Evolutionary conservation across 2,888 invertebrate species (phyloP).

Genomic region (Peribatodes rhomboidaria): DNA sequence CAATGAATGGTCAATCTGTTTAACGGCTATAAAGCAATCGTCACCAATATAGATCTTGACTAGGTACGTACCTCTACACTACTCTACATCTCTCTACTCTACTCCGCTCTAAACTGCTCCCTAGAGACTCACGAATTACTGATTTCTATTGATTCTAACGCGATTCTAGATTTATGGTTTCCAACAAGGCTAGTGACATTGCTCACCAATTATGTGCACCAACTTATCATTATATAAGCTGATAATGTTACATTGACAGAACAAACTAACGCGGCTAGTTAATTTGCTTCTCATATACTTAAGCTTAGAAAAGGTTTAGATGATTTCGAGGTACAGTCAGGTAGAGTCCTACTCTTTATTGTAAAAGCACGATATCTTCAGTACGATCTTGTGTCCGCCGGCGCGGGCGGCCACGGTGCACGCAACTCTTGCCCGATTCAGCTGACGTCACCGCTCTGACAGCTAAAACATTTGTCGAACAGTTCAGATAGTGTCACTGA

Average conservation of each 20-base stretch:
- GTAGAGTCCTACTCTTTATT: constrained; percentile 26
- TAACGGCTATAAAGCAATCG: background rate
- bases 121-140: constrained; percentile 73
- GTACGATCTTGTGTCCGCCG: constrained; percentile 63
- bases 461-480: constrained; percentile 86
- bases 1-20: no score
- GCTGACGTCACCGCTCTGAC: constrained; percentile 86
- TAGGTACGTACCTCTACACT: background rate
- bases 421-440: constrained; percentile 71
- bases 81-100: no score
- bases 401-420: constrained; percentile 57
- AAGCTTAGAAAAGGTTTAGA: no score
- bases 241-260: background rate
- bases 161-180: constrained; percentile 75
- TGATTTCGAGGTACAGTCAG: constrained; percentile 12
- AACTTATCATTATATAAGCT: background rate
- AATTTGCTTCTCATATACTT: background rate
- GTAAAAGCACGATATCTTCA: constrained; percentile 64
- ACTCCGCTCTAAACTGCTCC: constrained; percentile 69
- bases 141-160: constrained; percentile 84
- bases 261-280: background rate
- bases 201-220: constrained; percentile 58
- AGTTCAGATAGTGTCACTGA: constrained; percentile 84
- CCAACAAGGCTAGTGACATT: constrained; percentile 54
- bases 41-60: background rate